Evolutionary conservation across 2,888 invertebrate species (phyloP), one percentile per base, ranked within the genome.

Genomic region (Diarsia rubi): DNA sequence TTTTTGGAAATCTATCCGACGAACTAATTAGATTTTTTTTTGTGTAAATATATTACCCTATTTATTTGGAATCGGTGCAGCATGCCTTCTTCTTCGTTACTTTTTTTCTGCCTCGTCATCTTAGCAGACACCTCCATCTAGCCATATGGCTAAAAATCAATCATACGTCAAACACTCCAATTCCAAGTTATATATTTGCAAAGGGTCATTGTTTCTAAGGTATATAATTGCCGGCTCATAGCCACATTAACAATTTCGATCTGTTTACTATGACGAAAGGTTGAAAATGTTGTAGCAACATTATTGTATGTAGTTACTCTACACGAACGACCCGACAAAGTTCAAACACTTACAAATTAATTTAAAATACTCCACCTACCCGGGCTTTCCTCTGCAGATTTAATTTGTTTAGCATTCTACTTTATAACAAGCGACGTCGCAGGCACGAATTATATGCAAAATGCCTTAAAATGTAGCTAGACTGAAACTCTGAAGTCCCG

Each of bases 331-430:
- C 72, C 59, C 67, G 24, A 42, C 42, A 63, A 66, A 79, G 65
- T 79, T 74, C 73, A 81, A 68, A 79, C 83, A 79, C 54, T 82
- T 65, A 68, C 62, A 74, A 79, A 81, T 79, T 81, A 83, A 83
- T 83, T 69, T 83, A 66, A 82, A 82, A 62, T 19, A 73, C 69
- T 67, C 54, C 24, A 65, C 59, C 44, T 67, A 75, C 64, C 54
- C 60, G 52, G 31, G 31, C 62, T 52, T 67, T 47, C 37, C 62
- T 44, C 76, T 47, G 16, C 62, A 71, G 65, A 77, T 83, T 82
- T 73, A 83, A 82, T 83, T 84, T 72, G 84, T 72, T 70, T 81
- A 77, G 68, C 81, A 80, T 77, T 82, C 64, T 73, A 66, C 60
- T 77, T 84, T 81, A 78, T 73, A 75, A 82, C 68, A 70, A 73